Conservation (phyloP, 2,797 vertebrate genomes). For the Poeciliopsis presidionis region DNA sequence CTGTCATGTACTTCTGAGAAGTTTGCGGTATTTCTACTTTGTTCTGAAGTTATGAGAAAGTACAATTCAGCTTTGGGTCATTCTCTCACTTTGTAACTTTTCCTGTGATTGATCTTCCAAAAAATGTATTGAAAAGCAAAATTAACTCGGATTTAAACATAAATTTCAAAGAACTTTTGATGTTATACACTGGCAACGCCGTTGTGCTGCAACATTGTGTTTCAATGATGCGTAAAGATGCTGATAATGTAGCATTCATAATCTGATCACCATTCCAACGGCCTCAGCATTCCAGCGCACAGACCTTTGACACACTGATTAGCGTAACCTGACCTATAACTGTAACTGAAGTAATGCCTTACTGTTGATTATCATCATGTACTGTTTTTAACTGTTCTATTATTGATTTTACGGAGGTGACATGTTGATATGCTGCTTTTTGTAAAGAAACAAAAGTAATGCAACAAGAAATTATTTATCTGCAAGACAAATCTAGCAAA, state of each 20-base stretch:
- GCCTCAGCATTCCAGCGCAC: not conserved
- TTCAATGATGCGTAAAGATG: not conserved
- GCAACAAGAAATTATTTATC: not conserved
- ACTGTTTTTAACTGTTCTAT: not conserved
- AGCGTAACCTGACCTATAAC: too few species aligned
- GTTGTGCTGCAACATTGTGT: not conserved
- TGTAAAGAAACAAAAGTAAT: not conserved
- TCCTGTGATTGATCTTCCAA: conserved; percentile 1
- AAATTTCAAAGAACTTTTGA: not conserved
- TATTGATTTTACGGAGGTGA: not conserved
- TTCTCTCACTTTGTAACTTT: not conserved
- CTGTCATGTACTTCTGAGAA: conserved; percentile 33
- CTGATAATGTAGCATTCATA: not conserved
- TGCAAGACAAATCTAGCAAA: not conserved
- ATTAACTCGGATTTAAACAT: not conserved
- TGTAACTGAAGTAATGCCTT: not conserved
- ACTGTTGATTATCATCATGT: not conserved
- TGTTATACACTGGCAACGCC: not conserved
- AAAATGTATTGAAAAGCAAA: not conserved
- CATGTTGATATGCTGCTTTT: not conserved
- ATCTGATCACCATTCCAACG: not conserved
- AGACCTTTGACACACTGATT: not conserved
- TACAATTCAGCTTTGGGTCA: not conserved
- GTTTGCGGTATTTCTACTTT: conserved; percentile 35
- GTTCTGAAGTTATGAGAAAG: conserved; percentile 39